A percentile compares a stretch with the other conserved stretches of the same genome.
Evolutionary conservation across 2,113 vertebrate genomes (phyloP).

Genomic region (Halcyon senegalensis): DNA sequence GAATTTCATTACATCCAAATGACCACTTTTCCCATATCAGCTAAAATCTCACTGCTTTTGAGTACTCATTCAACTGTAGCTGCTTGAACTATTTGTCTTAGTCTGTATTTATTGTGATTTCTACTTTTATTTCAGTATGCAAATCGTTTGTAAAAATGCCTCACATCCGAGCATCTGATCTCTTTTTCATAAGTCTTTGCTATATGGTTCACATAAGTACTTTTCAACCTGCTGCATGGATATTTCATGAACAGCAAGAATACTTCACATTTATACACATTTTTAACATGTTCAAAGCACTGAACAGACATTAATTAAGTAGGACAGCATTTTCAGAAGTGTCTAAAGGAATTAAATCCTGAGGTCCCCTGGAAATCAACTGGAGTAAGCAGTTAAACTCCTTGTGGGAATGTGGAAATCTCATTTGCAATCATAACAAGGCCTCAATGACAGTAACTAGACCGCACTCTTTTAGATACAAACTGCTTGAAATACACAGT

Average conservation of each 20-base stretch:
- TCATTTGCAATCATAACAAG: neutral
- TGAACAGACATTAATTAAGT: neutral
- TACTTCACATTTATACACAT: neutral
- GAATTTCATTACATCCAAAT: neutral
- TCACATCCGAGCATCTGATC: neutral
- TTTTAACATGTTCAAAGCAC: neutral
- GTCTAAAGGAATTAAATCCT: neutral
- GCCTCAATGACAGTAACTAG: neutral
- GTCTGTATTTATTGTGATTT: neutral
- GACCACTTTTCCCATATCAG: neutral
- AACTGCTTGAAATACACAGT: neutral
- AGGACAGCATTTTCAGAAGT: neutral
- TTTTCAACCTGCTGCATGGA: neutral
- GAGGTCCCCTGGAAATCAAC: neutral
- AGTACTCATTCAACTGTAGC: neutral
- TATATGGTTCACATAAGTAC: neutral
- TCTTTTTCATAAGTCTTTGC: neutral
- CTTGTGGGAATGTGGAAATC: neutral
- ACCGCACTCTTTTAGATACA: neutral
- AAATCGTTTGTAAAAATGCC: neutral
- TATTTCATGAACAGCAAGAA: neutral
- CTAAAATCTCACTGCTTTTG: neutral
- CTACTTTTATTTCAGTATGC: neutral
- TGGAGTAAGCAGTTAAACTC: neutral
- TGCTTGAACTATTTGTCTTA: neutral